Evolutionary conservation across 2,797 vertebrate genomes (phyloP).

Genomic region (Anisognathus igniventris): DNA sequence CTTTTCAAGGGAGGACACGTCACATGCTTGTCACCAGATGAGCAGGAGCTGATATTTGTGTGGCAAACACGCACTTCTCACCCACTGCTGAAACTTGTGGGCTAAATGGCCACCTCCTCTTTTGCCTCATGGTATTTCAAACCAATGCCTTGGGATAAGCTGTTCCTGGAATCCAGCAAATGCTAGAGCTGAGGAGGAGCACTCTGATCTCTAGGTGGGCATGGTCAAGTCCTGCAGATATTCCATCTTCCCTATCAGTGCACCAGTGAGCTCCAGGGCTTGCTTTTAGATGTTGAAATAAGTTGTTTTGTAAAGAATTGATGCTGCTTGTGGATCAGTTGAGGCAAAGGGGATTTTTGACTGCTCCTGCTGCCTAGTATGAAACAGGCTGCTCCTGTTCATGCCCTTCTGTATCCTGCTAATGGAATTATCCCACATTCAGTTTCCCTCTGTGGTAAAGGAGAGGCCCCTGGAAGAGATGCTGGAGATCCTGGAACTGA

Average conservation of each 20-base stretch:
- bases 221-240: background rate
- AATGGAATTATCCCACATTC: background rate
- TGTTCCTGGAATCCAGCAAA: background rate
- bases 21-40: conserved; percentile 1
- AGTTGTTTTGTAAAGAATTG: background rate
- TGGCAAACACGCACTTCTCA: background rate
- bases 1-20: background rate
- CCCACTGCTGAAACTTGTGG: background rate
- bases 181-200: background rate
- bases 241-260: background rate
- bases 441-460: background rate
- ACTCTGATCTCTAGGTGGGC: background rate
- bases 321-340: background rate
- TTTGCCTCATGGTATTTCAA: background rate
- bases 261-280: background rate
- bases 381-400: background rate
- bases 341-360: background rate
- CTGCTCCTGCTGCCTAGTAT: background rate
- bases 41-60: background rate
- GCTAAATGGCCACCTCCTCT: background rate
- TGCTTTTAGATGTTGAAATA: background rate
- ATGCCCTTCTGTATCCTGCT: background rate
- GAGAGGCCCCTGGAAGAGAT: background rate
- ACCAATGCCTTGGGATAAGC: background rate
- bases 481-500: background rate